Conservation (phyloP, 23 tunicate genomes). For the Styela clava region DNA sequence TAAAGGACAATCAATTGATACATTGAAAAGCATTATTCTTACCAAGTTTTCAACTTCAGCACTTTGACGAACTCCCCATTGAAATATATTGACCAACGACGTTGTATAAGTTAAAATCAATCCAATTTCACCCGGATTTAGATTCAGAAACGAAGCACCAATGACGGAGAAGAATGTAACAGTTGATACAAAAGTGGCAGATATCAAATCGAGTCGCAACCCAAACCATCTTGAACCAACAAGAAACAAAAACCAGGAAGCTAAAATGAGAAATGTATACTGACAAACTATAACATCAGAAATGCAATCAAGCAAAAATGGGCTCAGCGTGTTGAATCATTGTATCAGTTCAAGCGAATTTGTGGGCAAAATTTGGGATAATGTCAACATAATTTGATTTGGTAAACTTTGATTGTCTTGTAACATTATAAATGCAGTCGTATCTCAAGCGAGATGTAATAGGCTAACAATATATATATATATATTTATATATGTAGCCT, state of each 20-base stretch:
- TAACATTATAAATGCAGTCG: too few relatives aligned
- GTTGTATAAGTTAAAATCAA: conserved; percentile 59
- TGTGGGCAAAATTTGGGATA: neutral
- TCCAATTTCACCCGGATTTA: conserved; percentile 58
- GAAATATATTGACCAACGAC: conserved; percentile 55
- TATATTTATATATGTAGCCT: too few relatives aligned
- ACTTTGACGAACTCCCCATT: conserved; percentile 88
- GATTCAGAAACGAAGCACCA: conserved; percentile 20
- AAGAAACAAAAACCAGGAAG: conserved; percentile 63
- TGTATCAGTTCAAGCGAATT: neutral
- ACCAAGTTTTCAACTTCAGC: conserved; percentile 86
- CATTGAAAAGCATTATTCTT: neutral
- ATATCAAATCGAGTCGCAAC: conserved; percentile 56
- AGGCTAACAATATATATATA: too few relatives aligned
- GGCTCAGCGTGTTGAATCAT: neutral
- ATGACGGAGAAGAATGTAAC: conserved; percentile 17
- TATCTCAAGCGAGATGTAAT: too few relatives aligned
- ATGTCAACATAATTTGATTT: too few relatives aligned
- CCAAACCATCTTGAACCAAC: conserved; percentile 71
- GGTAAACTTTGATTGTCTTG: too few relatives aligned
- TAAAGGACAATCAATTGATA: neutral
- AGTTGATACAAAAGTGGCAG: conserved; percentile 43
- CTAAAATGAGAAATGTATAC: neutral
- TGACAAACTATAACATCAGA: neutral
- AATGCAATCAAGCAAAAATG: neutral